Base-by-base conservation (phyloP, 2,113 vertebrate genomes). In the Tichodroma muraria region DNA sequence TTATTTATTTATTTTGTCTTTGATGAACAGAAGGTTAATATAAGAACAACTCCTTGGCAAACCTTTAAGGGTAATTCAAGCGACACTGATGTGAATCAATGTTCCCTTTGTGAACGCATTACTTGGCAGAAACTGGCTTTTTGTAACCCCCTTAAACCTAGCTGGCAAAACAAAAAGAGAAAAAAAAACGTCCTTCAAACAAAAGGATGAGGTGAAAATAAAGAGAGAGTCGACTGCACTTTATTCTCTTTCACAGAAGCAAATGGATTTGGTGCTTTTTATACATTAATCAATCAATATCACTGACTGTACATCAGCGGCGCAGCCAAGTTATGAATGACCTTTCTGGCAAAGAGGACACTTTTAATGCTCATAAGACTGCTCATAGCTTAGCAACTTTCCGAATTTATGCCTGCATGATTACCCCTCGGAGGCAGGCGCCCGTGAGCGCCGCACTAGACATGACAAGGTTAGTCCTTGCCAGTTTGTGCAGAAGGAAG, bases 231-330 rank as follows among this genome's bases (percentile, higher is more conserved):
- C 82, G 98, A 98, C 98, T 98, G 98, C 98, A 98, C 98, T 98
- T 98, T 98, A 98, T 98, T 99, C 98, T 97, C 98, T 98, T 98
- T 98, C 98, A 99, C 98, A 98, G 98, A 98, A 98, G 98, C 99
- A 99, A 99, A 99, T 99, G 99, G 99, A 98, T 99, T 99, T 98
- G 98, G 98, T 99, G 99, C 99, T 99, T 99, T 99, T 99, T 98
- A 99, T 99, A 99, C 99, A 99, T 99, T 99, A 99, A 99, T 99
- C 99, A 99, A 99, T 99, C 99, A 99, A 99, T 99, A 99, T 99
- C 99, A 98, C 98, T 98, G 99, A 99, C 99, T 99, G 98, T 99
- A 99, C 99, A 99, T 99, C 99, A 99, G 98, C 98, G 90, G 98
- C 91, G 95, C 98, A 98, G 98, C 99, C 98, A 99, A 99, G 99